phyloP scores from a whole-genome alignment of 2,113 vertebrate genomes.

The Pyxicephalus adspersus region DNA sequence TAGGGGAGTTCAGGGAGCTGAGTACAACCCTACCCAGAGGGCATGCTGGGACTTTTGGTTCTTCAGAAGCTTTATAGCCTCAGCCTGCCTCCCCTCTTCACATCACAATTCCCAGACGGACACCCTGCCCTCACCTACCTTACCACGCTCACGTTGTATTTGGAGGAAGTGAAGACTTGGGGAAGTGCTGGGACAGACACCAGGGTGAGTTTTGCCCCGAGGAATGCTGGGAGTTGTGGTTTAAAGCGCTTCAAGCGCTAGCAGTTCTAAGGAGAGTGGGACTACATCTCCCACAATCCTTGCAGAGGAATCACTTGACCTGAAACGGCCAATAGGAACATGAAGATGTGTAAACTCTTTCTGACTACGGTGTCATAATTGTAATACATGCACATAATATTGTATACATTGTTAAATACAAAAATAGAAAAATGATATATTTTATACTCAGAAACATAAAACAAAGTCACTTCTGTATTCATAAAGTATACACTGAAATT shows the following conservation, averaged over 20 bases:
- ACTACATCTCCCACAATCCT: conserved; percentile 29
- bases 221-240: conserved; percentile 30
- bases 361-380: background rate
- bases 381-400: too few relatives aligned
- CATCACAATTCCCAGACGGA: background rate
- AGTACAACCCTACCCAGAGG: too few relatives aligned
- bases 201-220: too few relatives aligned
- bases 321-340: background rate
- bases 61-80: background rate
- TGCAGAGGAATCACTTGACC: background rate
- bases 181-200: background rate
- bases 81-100: too few relatives aligned
- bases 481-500: too few relatives aligned
- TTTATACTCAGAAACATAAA: too few relatives aligned
- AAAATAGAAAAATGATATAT: too few relatives aligned
- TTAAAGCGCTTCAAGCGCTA: background rate
- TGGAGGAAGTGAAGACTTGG: conserved; percentile 18
- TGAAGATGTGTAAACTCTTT: background rate
- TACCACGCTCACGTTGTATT: conserved; percentile 21
- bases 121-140: background rate
- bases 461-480: too few relatives aligned
- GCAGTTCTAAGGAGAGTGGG: background rate
- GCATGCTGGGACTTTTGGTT: conserved; percentile 13
- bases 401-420: too few relatives aligned
- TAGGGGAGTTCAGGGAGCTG: too few relatives aligned